Base-by-base conservation (phyloP, 2,797 vertebrate genomes). In the Phataginus tetradactyla region DNA sequence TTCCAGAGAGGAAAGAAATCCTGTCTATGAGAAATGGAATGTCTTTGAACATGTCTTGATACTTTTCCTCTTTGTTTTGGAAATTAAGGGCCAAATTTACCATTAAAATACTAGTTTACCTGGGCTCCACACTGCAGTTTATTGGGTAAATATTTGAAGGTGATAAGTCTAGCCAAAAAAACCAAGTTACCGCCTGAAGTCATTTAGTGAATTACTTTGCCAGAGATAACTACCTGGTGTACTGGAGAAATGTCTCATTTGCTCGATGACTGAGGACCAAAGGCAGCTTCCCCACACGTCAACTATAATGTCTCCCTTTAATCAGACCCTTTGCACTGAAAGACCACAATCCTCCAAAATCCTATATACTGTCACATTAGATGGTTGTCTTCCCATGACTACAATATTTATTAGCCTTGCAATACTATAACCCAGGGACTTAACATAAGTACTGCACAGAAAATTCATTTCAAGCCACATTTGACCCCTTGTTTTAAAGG, bases 401-500 rank as follows among this genome's bases (percentile, higher is more conserved):
- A 1, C 45, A 94, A 17, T 89, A 97, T 96, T 98, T 59, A 91
- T 97, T 89, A 97, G 85, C 85, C 83, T 95, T 96, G 90, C 97
- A 97, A 95, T 96, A 86, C 79, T 86, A 13, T 94, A 96, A 92
- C 87, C 74, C 74, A 90, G 92, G 68, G 91, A 92, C 77, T 78
- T 88, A 45, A 53, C 49, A 5, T 92, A 96, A 97, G 90, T 84
- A 81, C 93, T 49, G 86, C 66, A 72, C 64, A 71, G 94, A 95
- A 90, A 96, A 86, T 93, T 97, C 94, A 90, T 96, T 96, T 96
- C 77, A 94, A 95, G 90, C 92, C 92, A 18, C 85, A 88, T 95
- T 96, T 97, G 95, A 97, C 96, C 91, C 55, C 37, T 68, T 94
- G 64, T 95, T 96, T 96, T 94, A 95, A 83, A 97, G 92, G 92